Conservation (phyloP, 2,113 vertebrate species). For the Tachuris rubrigastra region DNA sequence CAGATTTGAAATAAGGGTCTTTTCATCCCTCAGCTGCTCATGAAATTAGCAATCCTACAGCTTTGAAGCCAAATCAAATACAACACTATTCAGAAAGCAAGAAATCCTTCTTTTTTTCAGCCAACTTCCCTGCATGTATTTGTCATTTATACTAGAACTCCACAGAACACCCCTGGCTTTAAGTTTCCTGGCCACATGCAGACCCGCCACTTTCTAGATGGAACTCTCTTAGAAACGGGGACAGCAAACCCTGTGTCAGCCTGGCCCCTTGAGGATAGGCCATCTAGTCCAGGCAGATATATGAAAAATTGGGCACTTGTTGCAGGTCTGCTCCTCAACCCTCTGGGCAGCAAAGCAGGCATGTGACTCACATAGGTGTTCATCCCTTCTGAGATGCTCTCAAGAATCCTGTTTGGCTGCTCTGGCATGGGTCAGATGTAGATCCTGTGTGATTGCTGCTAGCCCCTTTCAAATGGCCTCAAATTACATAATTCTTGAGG, state of each 20-base stretch:
- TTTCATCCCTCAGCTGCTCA: conserved; percentile 10
- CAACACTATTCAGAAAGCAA: not conserved
- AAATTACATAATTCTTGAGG: not conserved
- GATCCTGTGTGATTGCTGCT: not conserved
- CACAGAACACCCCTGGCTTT: not conserved
- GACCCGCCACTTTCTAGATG: not conserved
- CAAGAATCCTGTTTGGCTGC: not conserved
- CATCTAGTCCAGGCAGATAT: not conserved
- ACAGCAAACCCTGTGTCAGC: not conserved
- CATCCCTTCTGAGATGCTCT: not conserved
- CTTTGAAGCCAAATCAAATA: conserved; percentile 18
- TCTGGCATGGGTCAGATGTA: not conserved
- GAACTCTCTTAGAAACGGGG: not conserved
- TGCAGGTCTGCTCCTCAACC: not conserved
- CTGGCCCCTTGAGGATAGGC: not conserved
- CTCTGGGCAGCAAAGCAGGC: not conserved
- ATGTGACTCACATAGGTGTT: accelerated
- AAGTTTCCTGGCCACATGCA: not conserved
- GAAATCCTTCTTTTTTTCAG: not conserved
- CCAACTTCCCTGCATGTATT: not conserved
- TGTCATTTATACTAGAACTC: not conserved
- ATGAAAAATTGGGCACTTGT: not conserved
- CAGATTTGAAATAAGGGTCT: not conserved
- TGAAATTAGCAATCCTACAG: not conserved
- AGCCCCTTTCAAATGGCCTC: not conserved